A percentile compares a stretch with the other conserved stretches of the same genome.
Conservation (phyloP, 2,888 invertebrate species). For the Lasioglossum marginatum region DNA sequence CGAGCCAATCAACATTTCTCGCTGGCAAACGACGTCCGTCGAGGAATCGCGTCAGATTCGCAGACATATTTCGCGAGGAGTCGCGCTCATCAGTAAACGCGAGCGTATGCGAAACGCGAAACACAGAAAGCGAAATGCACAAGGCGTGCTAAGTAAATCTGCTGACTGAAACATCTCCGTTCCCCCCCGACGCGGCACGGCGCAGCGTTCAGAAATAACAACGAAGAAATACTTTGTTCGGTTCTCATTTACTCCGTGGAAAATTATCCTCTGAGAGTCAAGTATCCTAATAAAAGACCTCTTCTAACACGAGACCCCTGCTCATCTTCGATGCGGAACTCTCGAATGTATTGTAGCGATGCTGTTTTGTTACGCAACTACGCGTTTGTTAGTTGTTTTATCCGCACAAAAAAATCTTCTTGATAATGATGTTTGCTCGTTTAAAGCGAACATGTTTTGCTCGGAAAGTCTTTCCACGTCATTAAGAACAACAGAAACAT, state of each 20-base stretch:
- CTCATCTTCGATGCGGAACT: too few species aligned
- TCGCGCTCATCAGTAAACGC: not conserved
- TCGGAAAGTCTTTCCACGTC: not conserved
- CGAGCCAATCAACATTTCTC: constrained; percentile 3
- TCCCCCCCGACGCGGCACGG: not conserved
- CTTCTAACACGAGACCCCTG: too few species aligned
- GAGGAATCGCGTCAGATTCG: not conserved
- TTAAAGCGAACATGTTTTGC: not conserved
- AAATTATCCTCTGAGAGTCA: not conserved
- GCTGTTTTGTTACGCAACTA: too few species aligned
- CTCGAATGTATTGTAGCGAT: too few species aligned
- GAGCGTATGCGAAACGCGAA: not conserved
- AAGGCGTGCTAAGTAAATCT: not conserved
- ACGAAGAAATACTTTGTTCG: not conserved
- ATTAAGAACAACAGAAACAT: not conserved
- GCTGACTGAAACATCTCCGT: not conserved
- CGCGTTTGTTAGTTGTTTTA: too few species aligned
- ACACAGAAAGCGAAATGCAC: not conserved
- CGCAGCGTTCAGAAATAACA: not conserved
- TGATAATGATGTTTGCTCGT: not conserved
- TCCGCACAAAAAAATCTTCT: too few species aligned
- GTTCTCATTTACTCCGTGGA: not conserved
- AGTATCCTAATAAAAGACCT: too few species aligned
- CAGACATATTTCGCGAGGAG: not conserved
- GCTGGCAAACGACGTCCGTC: not conserved